Base-by-base conservation (phyloP, 2,888 invertebrate genomes). In the Lissocephala sabroskyi region DNA sequence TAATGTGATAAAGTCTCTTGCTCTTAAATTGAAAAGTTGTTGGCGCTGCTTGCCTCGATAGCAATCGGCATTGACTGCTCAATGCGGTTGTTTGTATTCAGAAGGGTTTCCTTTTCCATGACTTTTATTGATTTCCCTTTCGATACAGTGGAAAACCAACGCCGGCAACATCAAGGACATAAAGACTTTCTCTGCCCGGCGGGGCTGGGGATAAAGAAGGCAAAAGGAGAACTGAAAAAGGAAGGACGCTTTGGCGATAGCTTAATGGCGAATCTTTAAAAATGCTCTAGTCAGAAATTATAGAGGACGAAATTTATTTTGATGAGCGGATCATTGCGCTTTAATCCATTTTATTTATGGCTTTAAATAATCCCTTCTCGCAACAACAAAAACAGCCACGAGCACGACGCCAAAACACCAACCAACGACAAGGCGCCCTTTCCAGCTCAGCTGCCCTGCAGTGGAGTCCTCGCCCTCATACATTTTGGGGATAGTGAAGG, bases 261-360 rank as follows among this genome's bases (percentile, higher is more conserved):
- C 51, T 65, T 59, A 59, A 55, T 49, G 32, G 57, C 45, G 56
- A 66, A 57, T 53, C 66, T 57, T 65, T 63, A 63, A 66, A 56
- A 63, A 66, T 62, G 63, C 59, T 44, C 42, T 35, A 52, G 44
- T 35, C 39, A 40, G 42, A 56, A 52, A 49, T 52, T 51, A 58
- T 49, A 57, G 50, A 53, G 59, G 52, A 55, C 52, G 53, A 52
- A 54, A 66, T 66, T 65, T 61, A 73, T 67, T 76, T 68, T 62
- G 57, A 68, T 63, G 68, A 63, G 59, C 59, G 78, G 65, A 75
- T 78, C 78, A 65, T 70, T 74, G 71, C 62, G 65, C 65, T 79
- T 77, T 74, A 79, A 79, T 79, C 78, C 76, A 70, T 60, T 71
- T 77, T 75, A 79, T 79, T 79, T 79, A 79, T 79, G 73, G 65